phyloP scores from a whole-genome alignment of 2,888 invertebrate genomes.

The Malachius bipustulatus region DNA sequence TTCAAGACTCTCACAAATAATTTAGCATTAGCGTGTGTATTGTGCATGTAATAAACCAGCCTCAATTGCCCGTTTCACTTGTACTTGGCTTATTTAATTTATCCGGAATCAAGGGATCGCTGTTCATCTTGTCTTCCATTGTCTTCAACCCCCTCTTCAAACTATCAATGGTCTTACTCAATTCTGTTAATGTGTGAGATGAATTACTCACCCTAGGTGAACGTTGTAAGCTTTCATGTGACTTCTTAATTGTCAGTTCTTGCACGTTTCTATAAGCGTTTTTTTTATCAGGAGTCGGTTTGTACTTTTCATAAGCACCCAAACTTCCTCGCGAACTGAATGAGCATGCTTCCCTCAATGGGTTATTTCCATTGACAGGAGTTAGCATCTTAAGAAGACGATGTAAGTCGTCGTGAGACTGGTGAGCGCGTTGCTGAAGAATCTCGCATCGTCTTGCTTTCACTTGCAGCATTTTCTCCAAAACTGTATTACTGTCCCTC shows the following conservation, averaged over 20 bases:
- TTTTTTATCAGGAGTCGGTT: background rate
- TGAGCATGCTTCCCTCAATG: background rate
- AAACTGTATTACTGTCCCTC: constrained; percentile 8
- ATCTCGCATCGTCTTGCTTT: constrained; percentile 25
- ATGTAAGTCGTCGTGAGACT: constrained; percentile 27
- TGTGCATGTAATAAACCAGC: background rate
- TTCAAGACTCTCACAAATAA: constrained; percentile 19
- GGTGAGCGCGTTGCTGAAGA: constrained; percentile 25
- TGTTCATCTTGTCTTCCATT: background rate
- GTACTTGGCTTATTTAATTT: too few species aligned
- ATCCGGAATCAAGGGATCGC: background rate
- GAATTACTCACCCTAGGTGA: too few species aligned
- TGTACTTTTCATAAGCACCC: background rate
- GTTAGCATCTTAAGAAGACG: constrained; percentile 21
- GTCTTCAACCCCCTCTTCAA: background rate
- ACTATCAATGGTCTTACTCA: background rate
- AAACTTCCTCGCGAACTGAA: background rate
- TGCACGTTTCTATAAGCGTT: background rate
- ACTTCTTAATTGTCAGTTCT: too few species aligned
- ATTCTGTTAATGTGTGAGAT: background rate
- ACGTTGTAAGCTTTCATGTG: background rate
- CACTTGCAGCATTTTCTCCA: constrained; percentile 25
- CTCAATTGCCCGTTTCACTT: too few species aligned
- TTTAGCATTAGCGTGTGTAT: too few species aligned
- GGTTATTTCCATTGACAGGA: constrained; percentile 6